Conservation (phyloP, 2,113 vertebrate species). For the Panthera leo region DNA sequence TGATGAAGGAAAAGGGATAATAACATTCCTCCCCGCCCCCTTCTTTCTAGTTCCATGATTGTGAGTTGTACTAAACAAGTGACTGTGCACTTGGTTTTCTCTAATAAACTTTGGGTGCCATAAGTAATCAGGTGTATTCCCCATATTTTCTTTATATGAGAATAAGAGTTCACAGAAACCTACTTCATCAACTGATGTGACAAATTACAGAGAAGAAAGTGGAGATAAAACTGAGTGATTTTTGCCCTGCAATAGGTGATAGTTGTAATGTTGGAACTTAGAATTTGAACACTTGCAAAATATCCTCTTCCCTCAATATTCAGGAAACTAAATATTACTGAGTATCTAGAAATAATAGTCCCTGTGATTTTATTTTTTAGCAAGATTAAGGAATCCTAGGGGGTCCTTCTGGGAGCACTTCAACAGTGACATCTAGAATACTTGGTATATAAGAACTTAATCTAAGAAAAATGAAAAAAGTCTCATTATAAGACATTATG, state of each 20-base stretch:
- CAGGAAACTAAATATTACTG: neutral
- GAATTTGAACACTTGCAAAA: neutral
- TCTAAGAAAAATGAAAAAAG: neutral
- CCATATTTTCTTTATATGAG: neutral
- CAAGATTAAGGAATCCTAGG: neutral
- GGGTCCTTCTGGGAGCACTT: neutral
- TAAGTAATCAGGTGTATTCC: neutral
- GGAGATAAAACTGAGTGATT: neutral
- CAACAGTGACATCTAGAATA: neutral
- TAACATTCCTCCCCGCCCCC: neutral
- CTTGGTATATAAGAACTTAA: neutral
- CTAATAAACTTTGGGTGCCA: neutral
- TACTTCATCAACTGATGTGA: neutral
- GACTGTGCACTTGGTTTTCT: neutral
- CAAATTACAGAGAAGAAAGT: neutral
- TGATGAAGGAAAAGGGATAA: neutral
- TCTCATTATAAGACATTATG: neutral
- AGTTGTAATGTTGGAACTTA: neutral
- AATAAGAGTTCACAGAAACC: neutral
- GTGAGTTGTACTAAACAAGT: neutral
- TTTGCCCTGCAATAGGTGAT: neutral
- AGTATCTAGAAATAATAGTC: neutral
- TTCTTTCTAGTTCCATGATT: neutral
- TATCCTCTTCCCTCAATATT: neutral
- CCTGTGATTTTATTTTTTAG: neutral